These are phyloP conservation scores for Tyrophagus putrescentiae DNA, from an alignment of 1,140 invertebrate genomes.

Conservation along the genomic window DNA sequence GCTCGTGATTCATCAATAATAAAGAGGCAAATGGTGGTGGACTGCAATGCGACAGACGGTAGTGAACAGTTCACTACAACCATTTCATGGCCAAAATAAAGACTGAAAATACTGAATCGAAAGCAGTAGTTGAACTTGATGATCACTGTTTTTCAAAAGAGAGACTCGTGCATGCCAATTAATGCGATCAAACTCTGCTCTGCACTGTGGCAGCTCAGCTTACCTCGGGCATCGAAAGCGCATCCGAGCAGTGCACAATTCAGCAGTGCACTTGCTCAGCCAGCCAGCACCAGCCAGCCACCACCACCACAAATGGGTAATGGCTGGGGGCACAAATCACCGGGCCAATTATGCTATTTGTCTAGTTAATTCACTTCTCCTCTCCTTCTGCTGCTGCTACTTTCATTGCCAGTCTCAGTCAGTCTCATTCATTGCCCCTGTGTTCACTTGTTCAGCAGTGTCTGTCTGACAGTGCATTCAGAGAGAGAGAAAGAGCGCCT, in stretches of 20 bases:
- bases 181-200: too few relatives aligned
- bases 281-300: neutral
- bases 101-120: too few relatives aligned
- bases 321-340: conserved; percentile 9
- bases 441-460: conserved; percentile 15
- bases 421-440: neutral
- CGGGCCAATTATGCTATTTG: conserved; percentile 11
- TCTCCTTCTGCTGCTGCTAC: too few relatives aligned
- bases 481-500: neutral
- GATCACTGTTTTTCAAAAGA: too few relatives aligned
- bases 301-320: neutral
- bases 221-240: neutral
- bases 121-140: too few relatives aligned
- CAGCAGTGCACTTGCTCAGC: neutral
- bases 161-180: neutral
- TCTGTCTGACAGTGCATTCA: neutral
- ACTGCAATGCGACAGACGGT: neutral
- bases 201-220: too few relatives aligned
- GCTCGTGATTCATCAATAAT: conserved; percentile 5
- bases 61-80: too few relatives aligned
- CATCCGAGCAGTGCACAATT: too few relatives aligned
- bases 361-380: conserved; percentile 2
- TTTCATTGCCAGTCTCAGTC: too few relatives aligned
- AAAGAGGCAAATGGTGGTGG: neutral
- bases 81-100: too few relatives aligned